A percentile compares a stretch with the other conserved stretches of the same genome.
Evolutionary conservation across 2,797 vertebrate species (phyloP).

Genomic region (Muraenolepis orangiensis): DNA sequence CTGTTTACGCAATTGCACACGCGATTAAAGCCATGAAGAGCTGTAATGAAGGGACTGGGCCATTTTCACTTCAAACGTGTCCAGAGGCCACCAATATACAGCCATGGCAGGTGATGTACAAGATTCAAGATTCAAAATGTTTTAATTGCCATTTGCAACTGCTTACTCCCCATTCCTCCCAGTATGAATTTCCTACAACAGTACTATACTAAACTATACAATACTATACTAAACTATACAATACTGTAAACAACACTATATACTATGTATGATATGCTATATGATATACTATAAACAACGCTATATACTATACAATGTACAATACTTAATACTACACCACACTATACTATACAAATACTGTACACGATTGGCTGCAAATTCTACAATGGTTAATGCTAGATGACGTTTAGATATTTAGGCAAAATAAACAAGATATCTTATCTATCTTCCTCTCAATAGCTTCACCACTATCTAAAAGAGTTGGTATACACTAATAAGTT

Average conservation of each 20-base stretch:
- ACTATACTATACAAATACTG: no score
- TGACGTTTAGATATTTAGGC: background rate
- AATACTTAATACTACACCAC: no score
- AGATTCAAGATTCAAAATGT: no score
- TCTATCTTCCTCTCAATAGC: slow-evolving; percentile 43
- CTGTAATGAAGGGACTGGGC: slow-evolving; percentile 62
- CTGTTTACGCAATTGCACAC: slow-evolving; percentile 71
- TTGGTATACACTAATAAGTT: slow-evolving; percentile 65
- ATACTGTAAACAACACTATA: no score
- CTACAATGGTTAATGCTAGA: background rate
- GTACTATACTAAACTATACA: no score
- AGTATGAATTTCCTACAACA: no score
- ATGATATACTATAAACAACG: no score
- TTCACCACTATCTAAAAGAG: slow-evolving; percentile 73
- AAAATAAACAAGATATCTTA: background rate
- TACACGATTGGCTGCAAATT: background rate
- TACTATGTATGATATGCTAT: no score
- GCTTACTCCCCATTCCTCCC: no score
- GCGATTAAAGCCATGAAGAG: slow-evolving; percentile 65
- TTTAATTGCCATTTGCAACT: no score
- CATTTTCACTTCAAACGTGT: slow-evolving; percentile 57
- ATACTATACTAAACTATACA: no score
- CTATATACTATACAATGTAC: no score
- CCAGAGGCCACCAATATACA: slow-evolving; percentile 58
- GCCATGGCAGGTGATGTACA: slow-evolving; percentile 70